Percentiles rank a stretch among this genome's conserved stretches.
Conservation (phyloP, 2,113 vertebrate species). For the Toxotes jaculatrix region DNA sequence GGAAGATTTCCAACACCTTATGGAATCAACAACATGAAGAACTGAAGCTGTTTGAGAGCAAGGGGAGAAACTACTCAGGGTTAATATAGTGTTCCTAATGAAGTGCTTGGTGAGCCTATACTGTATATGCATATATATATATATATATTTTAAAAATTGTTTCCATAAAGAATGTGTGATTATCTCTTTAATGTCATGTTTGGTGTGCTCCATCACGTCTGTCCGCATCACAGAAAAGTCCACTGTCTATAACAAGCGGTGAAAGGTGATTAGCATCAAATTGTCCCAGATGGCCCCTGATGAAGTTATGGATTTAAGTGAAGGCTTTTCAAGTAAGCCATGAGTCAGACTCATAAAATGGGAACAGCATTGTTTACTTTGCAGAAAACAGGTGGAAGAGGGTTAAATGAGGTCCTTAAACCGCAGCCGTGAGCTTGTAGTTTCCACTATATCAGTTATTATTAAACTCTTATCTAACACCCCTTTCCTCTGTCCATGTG, state of each 20-base stretch:
- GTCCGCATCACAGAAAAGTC: neutral
- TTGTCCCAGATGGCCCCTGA: constrained; percentile 10
- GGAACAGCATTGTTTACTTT: constrained; percentile 77
- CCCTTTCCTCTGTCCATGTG: constrained; percentile 1
- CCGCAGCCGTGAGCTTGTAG: constrained; percentile 57
- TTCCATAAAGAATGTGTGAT: no score
- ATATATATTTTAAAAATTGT: no score
- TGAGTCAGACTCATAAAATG: constrained; percentile 70
- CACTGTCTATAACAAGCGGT: neutral
- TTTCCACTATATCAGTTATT: constrained; percentile 78
- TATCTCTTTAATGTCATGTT: neutral
- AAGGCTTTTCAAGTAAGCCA: constrained; percentile 38
- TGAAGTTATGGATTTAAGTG: constrained; percentile 24
- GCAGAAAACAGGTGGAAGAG: constrained; percentile 74
- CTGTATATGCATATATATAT: no score
- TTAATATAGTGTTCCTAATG: no score
- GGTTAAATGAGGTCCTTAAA: constrained; percentile 54
- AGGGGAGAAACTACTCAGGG: no score
- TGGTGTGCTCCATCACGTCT: neutral
- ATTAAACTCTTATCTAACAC: constrained; percentile 65
- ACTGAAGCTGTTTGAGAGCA: no score
- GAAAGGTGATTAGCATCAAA: constrained; percentile 14
- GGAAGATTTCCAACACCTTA: no score
- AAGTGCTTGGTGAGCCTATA: no score
- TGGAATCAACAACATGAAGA: no score